These are phyloP conservation scores for Micoletzkya japonica DNA, from an alignment of 2,888 invertebrate genomes.

Conservation along the genomic window DNA sequence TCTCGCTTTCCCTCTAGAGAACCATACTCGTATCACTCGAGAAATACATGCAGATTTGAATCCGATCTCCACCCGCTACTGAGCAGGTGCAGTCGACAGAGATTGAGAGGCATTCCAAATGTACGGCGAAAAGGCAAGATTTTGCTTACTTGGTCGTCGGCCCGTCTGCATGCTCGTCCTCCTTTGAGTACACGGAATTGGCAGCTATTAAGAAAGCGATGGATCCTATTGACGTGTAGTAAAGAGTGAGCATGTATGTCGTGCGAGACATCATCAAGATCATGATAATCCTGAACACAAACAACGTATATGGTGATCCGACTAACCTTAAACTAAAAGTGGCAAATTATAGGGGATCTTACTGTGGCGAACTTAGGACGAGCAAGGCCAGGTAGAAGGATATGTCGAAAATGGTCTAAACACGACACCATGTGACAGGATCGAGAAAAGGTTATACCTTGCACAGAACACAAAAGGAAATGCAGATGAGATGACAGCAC, in stretches of 20 bases:
- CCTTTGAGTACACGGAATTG: slow-evolving; percentile 18
- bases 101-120: too few relatives aligned
- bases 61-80: neutral
- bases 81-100: too few relatives aligned
- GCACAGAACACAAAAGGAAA: neutral
- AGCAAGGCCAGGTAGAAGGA: too few relatives aligned
- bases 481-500: slow-evolving; percentile 14
- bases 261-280: neutral
- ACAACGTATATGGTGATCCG: too few relatives aligned
- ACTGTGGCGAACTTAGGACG: too few relatives aligned
- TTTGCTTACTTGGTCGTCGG: neutral
- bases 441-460: slow-evolving; percentile 3
- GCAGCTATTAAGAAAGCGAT: slow-evolving; percentile 8
- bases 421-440: too few relatives aligned
- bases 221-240: slow-evolving; percentile 1
- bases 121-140: neutral
- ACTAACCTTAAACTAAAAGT: too few relatives aligned
- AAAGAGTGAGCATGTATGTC: slow-evolving; percentile 3
- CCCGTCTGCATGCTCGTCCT: slow-evolving; percentile 16
- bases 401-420: too few relatives aligned
- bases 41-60: neutral
- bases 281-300: neutral
- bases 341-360: too few relatives aligned
- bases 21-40: neutral
- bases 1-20: neutral